Base-by-base conservation (phyloP, 2,797 vertebrate genomes). In the Amblyopsis hoosieri region DNA sequence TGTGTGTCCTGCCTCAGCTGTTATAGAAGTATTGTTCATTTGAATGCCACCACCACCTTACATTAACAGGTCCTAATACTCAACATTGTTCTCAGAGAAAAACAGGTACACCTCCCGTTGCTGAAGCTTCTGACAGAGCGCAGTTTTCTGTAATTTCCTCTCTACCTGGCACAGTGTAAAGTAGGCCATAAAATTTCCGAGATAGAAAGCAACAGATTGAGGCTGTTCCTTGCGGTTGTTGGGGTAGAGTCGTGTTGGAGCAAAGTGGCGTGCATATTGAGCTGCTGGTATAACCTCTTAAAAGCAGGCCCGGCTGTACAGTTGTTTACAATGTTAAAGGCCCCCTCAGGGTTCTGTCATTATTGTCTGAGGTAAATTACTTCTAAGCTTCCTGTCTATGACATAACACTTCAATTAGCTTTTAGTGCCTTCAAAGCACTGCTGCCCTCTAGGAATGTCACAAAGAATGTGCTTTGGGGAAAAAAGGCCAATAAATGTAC, bases 241-340 rank as follows among this genome's bases (percentile, higher is more conserved):
- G 19, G 56, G 12, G 60, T 33, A 37, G 61, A 42, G 51, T 14
- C 49, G 46, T 46, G 11, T 19, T 15, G 19, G 54, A 52, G 54
- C 19, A 15, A 2, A 52, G 50, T 11, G 15, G 9, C 11, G 49
- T 51, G 15, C 49, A 17, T 4, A 2, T 51, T 17, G 49, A 51
- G 10, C 49, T 17, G 7, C 49, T 17, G 49, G 49, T 17, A 14
- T 14, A 17, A 13, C 48, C 48, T 48, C 48, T 50, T 14, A 50
- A 50, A 7, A 50, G 48, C 51, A 54, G 72, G 66, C 83, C 85
- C 29, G 80, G 82, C 81, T 89, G 70, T 83, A 74, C 75, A 81
- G 75, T 49, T 37, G 60, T 54, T 76, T 66, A 59, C 67, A 67
- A 57, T 76, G 82, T 86, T 49, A 65, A 78, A 59, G 50, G 31